Conservation (phyloP, 2,888 invertebrate species). For the Tuta absoluta region DNA sequence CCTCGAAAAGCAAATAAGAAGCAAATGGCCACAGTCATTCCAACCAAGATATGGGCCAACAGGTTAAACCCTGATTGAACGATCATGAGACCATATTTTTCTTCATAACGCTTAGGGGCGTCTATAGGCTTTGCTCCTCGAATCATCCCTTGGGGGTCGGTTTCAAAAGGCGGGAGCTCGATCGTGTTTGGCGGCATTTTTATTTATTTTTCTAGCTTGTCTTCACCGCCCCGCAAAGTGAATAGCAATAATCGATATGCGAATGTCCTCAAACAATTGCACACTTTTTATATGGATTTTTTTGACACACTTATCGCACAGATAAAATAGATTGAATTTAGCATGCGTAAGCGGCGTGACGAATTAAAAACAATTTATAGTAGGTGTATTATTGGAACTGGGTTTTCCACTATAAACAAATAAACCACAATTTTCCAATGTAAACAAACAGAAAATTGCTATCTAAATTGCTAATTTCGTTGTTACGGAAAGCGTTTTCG, state of each 20-base stretch:
- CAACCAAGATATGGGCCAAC: constrained; percentile 37
- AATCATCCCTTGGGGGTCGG: background rate
- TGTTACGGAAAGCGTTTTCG: constrained; percentile 5
- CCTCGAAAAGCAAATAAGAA: constrained; percentile 35
- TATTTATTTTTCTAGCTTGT: background rate
- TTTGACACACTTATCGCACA: background rate
- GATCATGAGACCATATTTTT: constrained; percentile 49
- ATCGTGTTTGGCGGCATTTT: constrained; percentile 27
- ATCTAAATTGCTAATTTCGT: constrained; percentile 31
- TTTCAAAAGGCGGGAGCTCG: constrained; percentile 8
- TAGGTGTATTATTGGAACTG: background rate
- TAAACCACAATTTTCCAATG: no score
- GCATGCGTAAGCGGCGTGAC: constrained; percentile 1
- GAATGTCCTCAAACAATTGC: constrained; percentile 17
- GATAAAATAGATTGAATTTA: background rate
- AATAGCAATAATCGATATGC: constrained; percentile 21
- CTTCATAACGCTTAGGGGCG: constrained; percentile 25
- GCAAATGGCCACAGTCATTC: constrained; percentile 33
- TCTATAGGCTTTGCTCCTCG: constrained; percentile 18
- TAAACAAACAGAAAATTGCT: no score
- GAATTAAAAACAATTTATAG: background rate
- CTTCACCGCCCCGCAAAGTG: background rate
- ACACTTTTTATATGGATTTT: background rate
- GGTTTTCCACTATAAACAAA: no score
- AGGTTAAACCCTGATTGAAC: constrained; percentile 34